Base-by-base conservation (phyloP, 2,113 vertebrate species). In the Archilochus colubris region DNA sequence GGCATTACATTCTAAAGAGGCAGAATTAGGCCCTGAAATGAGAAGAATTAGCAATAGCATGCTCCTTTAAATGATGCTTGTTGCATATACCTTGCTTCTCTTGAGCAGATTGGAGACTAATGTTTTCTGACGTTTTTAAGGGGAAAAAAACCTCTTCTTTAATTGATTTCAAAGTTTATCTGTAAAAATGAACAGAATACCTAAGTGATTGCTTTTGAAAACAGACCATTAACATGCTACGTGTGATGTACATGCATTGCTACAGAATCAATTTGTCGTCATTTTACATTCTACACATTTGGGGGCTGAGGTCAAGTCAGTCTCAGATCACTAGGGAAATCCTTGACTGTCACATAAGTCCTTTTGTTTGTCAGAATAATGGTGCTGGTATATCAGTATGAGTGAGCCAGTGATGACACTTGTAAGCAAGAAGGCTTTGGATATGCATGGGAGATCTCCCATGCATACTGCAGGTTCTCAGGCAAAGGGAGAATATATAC, bases 261-360 rank as follows among this genome's bases (percentile, higher is more conserved):
- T 86, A 67, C 59, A 64, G 72, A 91, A 95, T 83, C 48, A 57
- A 48, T 94, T 82, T 88, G 46, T 91, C 64, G 66, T 77, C 10
- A n/a, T 82, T 91, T 86, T 79, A 11, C 21, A 28, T 10, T 66
- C 25, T 83, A 48, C 14, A 19, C 27, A 10, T 82, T 84, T 84
- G 58, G 33, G 69, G 69, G 59, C 40, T 46, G 54, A 76, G 36
- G 19, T 69, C 84, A 84, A 84, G 9, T 76, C 27, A 87, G n/a
- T 19, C 25, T 79, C 50, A 40, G 9, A 46, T 93, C 3, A 2
- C 40, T 50, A 46, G 66, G 58, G 69, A 36, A 82, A 61, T 28
- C 20, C 64, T 54, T 82, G 67, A 28, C 54, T 89, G 69, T 88
- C 73, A 79, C 17, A 48, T 4, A 83, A 76, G 23, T 63, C 64